Evolutionary conservation across 2,797 vertebrate species (phyloP).

Genomic region (Podarcis siculus): DNA sequence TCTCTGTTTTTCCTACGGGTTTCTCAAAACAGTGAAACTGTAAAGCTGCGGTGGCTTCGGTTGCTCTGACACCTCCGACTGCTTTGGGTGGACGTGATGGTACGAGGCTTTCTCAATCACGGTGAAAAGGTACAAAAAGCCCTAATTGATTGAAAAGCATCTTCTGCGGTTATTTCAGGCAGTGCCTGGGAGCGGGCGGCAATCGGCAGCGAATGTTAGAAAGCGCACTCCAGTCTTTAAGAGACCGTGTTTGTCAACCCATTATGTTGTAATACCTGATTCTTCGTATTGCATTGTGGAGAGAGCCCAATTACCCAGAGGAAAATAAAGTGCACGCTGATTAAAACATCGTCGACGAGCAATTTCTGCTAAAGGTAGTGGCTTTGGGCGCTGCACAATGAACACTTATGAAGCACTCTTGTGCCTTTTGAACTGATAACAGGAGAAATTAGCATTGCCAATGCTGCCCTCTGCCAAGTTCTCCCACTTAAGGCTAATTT

Average conservation of each 20-base stretch:
- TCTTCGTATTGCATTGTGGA: slow-evolving; percentile 46
- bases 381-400: slow-evolving; percentile 67
- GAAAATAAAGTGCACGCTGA: slow-evolving; percentile 68
- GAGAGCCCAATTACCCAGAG: slow-evolving; percentile 68
- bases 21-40: neutral
- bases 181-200: neutral
- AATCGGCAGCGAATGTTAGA: slow-evolving; percentile 32
- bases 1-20: too few species aligned
- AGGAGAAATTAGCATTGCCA: slow-evolving; percentile 69
- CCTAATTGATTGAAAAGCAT: slow-evolving; percentile 49
- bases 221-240: slow-evolving; percentile 30
- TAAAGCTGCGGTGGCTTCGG: neutral
- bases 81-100: neutral
- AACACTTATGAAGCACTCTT: slow-evolving; percentile 66
- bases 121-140: slow-evolving; percentile 19
- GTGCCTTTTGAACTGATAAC: slow-evolving; percentile 72
- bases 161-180: slow-evolving; percentile 43
- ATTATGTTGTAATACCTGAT: slow-evolving; percentile 42
- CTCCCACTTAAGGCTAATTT: slow-evolving; percentile 58
- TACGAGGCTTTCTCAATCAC: slow-evolving; percentile 8
- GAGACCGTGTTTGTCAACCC: slow-evolving; percentile 45
- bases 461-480: slow-evolving; percentile 63
- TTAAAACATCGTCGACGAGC: slow-evolving; percentile 72
- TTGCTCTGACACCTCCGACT: slow-evolving; percentile 2
- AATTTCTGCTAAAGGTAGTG: slow-evolving; percentile 73